These are phyloP conservation scores for Mormyrus hasselquistii DNA, from an alignment of 2,797 vertebrate genomes.

Conservation along the genomic window DNA sequence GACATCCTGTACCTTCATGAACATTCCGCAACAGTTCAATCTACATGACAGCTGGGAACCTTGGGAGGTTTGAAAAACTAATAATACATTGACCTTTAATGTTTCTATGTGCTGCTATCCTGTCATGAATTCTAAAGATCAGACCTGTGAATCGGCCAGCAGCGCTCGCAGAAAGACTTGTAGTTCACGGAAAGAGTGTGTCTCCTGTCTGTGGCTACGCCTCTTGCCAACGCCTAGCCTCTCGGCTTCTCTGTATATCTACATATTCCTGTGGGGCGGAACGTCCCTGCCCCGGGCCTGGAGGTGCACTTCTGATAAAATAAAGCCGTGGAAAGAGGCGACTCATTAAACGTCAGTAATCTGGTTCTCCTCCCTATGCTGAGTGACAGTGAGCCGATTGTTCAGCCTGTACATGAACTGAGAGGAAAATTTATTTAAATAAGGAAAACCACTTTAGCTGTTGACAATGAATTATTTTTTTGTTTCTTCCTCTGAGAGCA, in stretches of 20 bases:
- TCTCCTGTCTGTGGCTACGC: neutral
- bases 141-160: neutral
- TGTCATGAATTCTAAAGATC: neutral
- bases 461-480: neutral
- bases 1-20: neutral
- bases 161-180: neutral
- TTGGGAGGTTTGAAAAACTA: neutral
- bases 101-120: neutral
- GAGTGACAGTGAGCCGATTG: neutral
- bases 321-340: neutral
- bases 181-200: neutral
- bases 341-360: neutral
- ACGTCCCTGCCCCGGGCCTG: neutral
- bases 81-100: slow-evolving; percentile 1
- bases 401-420: neutral
- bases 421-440: slow-evolving; percentile 2
- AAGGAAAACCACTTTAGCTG: neutral
- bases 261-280: neutral
- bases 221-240: neutral
- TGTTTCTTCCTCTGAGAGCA: neutral
- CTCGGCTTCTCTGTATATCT: neutral
- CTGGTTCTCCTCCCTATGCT: neutral
- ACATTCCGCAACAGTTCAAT: neutral
- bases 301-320: neutral
- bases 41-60: slow-evolving; percentile 1